A percentile compares a stretch with the other conserved stretches of the same genome.
Conservation (phyloP, 2,113 vertebrate species). For the Thryonomys swinderianus region DNA sequence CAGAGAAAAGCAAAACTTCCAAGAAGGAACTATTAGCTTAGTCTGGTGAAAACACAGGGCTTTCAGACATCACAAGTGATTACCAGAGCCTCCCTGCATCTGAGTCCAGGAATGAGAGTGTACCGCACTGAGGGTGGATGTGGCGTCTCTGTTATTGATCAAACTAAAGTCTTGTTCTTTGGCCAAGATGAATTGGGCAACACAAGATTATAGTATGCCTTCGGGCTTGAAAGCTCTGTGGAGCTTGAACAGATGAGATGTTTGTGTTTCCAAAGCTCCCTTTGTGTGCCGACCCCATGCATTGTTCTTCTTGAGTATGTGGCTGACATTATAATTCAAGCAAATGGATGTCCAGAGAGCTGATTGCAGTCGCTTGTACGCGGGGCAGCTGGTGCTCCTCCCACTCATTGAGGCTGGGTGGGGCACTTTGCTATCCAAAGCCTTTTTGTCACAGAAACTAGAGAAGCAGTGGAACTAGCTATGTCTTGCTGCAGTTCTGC, state of each 20-base stretch:
- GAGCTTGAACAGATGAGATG: conserved; percentile 2
- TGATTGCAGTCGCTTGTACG: neutral
- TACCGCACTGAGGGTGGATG: neutral
- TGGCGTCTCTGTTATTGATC: neutral
- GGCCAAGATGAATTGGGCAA: conserved; percentile 3
- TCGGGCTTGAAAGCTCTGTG: conserved; percentile 24
- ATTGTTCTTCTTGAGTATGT: neutral
- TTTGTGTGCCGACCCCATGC: neutral
- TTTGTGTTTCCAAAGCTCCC: conserved; percentile 40
- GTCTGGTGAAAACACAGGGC: neutral
- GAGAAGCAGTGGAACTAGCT: conserved; percentile 48
- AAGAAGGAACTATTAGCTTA: conserved; percentile 54
- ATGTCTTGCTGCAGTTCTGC: conserved; percentile 46
- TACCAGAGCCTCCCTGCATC: conserved; percentile 37
- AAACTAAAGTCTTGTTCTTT: conserved; percentile 53
- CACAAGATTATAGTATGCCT: conserved; percentile 47
- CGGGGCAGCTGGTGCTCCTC: neutral
- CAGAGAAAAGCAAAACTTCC: conserved; percentile 46
- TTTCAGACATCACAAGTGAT: conserved; percentile 57
- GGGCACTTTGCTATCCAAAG: neutral
- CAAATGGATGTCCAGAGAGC: neutral
- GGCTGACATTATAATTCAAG: neutral
- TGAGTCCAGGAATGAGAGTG: conserved; percentile 7
- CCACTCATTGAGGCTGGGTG: neutral
- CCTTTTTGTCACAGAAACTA: conserved; percentile 39